phyloP scores from a whole-genome alignment of 2,797 vertebrate species.

The Apogon hyalosoma region DNA sequence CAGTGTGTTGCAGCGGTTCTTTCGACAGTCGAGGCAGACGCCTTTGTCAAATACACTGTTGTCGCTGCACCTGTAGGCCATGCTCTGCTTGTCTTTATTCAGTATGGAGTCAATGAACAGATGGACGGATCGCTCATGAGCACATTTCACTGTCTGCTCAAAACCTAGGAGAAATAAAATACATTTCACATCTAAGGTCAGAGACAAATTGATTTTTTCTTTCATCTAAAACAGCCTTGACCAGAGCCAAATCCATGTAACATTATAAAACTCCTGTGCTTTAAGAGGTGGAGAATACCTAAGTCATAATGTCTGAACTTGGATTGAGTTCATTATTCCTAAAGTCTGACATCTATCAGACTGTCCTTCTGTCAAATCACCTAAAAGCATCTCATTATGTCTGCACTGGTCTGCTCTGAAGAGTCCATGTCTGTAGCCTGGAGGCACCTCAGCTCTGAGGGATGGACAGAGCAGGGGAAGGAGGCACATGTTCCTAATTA shows the following conservation, averaged over 20 bases:
- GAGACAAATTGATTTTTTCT: conserved; percentile 5
- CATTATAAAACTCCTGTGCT: conserved; percentile 7
- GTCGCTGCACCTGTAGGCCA: conserved; percentile 90
- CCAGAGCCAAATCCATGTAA: not conserved
- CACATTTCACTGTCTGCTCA: conserved; percentile 91
- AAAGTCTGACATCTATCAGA: conserved; percentile 48
- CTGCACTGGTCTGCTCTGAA: conserved; percentile 29
- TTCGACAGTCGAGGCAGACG: conserved; percentile 90
- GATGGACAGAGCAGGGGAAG: conserved; percentile 42
- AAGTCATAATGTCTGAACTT: conserved; percentile 19
- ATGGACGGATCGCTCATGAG: conserved; percentile 93
- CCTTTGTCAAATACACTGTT: conserved; percentile 90
- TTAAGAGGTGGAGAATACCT: conserved; percentile 7
- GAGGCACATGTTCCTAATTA: conserved; percentile 75
- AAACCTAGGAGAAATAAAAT: conserved; percentile 67
- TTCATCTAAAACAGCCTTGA: not conserved
- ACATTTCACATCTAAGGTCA: not conserved
- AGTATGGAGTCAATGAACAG: conserved; percentile 94
- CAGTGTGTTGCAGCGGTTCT: conserved; percentile 90
- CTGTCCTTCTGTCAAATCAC: conserved; percentile 48
- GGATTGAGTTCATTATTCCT: conserved; percentile 47
- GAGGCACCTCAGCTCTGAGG: conserved; percentile 66
- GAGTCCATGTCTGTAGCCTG: conserved; percentile 57
- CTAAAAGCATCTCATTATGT: conserved; percentile 52
- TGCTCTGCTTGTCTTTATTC: conserved; percentile 87